These are phyloP conservation scores for Poeciliopsis occidentalis DNA, from an alignment of 2,113 vertebrate species.

Conservation along the genomic window DNA sequence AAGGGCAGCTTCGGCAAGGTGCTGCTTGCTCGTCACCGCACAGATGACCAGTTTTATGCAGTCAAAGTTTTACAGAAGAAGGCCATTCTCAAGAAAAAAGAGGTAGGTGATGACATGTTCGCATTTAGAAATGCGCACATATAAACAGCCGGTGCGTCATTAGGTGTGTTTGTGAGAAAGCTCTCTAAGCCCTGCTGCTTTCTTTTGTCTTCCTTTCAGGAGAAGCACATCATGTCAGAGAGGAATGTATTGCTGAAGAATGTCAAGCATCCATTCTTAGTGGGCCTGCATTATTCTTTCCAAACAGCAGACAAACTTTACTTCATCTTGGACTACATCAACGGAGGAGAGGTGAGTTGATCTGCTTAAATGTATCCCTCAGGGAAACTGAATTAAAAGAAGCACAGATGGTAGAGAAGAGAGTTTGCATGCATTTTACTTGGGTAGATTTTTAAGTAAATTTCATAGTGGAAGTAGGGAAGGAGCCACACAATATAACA, in stretches of 20 bases:
- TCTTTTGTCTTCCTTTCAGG: conserved; percentile 75
- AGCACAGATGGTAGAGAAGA: neutral
- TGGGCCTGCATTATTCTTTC: conserved; percentile 97
- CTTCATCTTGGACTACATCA: conserved; percentile 98
- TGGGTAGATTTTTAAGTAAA: neutral
- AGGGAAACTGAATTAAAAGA: neutral
- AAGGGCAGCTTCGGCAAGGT: conserved; percentile 99
- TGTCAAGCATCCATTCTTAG: conserved; percentile 97
- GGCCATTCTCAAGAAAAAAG: conserved; percentile 98
- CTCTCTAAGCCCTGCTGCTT: conserved; percentile 11
- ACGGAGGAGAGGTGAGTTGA: conserved; percentile 94
- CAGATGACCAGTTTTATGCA: conserved; percentile 94
- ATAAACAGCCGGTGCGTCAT: neutral
- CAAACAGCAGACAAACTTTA: conserved; percentile 97
- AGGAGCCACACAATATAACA: neutral
- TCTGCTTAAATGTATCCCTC: neutral
- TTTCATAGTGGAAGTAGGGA: neutral
- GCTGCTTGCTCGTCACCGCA: conserved; percentile 92
- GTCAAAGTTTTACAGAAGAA: conserved; percentile 99
- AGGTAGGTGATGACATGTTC: conserved; percentile 78
- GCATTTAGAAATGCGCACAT: neutral
- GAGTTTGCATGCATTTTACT: neutral
- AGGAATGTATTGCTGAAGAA: conserved; percentile 97
- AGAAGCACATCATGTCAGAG: conserved; percentile 99
- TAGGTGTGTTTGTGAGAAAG: neutral